These are phyloP conservation scores for Atethmia centrago DNA, from an alignment of 2,888 invertebrate species.

Conservation along the genomic window DNA sequence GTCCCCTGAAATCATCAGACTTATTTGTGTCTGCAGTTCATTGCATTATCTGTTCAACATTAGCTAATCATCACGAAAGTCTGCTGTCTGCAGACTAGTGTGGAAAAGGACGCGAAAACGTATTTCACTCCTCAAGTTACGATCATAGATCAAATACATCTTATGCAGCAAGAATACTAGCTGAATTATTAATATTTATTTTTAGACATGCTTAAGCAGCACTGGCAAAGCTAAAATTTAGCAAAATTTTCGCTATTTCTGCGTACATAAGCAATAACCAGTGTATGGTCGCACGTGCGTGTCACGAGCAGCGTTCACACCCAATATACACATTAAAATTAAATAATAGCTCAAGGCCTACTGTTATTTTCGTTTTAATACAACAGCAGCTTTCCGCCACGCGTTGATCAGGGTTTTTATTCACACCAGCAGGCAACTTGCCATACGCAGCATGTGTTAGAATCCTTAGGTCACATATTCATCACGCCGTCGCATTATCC, in stretches of 20 bases:
- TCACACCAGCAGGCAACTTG: constrained; percentile 57
- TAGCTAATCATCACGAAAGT: constrained; percentile 14
- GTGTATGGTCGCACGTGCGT: constrained; percentile 69
- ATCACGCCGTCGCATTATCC: constrained; percentile 48
- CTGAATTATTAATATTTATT: constrained; percentile 44
- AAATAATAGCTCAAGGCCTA: constrained; percentile 87
- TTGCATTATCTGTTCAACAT: constrained; percentile 14
- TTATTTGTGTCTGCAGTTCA: constrained; percentile 22
- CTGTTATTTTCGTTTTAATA: constrained; percentile 84
- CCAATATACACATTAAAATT: constrained; percentile 85
- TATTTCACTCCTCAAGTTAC: constrained; percentile 2
- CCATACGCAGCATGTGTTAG: constrained; percentile 48
- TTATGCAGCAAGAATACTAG: constrained; percentile 16
- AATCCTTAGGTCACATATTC: constrained; percentile 47
- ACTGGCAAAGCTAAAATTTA: constrained; percentile 51
- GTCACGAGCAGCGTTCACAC: constrained; percentile 71
- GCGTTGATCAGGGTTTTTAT: constrained; percentile 61
- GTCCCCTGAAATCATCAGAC: constrained; percentile 13
- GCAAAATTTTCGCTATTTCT: constrained; percentile 58
- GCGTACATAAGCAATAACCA: constrained; percentile 60
- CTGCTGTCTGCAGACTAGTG: neutral
- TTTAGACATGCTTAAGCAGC: constrained; percentile 44
- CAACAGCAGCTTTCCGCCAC: constrained; percentile 72
- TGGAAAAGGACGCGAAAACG: constrained; percentile 6
- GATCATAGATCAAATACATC: constrained; percentile 1